Percentiles rank a stretch among this genome's conserved stretches.
Evolutionary conservation across 2,113 vertebrate genomes (phyloP).

Genomic region (Cisticola juncidis): DNA sequence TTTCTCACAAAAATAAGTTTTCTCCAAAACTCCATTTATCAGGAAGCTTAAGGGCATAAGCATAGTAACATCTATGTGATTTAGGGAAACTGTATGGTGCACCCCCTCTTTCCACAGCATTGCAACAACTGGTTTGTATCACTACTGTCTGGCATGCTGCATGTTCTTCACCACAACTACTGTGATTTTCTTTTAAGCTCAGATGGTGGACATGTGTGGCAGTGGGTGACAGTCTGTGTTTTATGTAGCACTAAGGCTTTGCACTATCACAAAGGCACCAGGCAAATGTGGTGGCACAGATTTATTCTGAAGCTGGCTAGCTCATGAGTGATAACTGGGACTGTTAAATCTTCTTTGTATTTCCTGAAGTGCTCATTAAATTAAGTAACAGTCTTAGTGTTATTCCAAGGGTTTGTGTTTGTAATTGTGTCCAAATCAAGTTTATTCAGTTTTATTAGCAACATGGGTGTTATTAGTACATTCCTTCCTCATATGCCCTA

Average conservation of each 20-base stretch:
- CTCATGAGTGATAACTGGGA: background rate
- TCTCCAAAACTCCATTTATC: background rate
- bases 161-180: background rate
- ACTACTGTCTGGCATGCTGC: background rate
- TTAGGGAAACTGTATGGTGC: background rate
- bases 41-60: background rate
- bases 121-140: background rate
- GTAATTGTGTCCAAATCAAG: background rate
- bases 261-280: background rate
- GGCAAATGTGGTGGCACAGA: background rate
- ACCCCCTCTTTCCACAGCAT: background rate
- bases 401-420: background rate
- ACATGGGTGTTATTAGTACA: background rate
- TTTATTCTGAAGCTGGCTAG: background rate
- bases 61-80: background rate
- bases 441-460: constrained; percentile 11
- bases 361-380: background rate
- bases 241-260: background rate
- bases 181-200: background rate
- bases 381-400: background rate
- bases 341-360: background rate
- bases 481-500: background rate
- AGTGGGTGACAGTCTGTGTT: rapidly evolving
- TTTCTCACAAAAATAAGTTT: background rate
- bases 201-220: background rate